Evolutionary conservation across 2,797 vertebrate genomes (phyloP).

Genomic region (Alauda arvensis): DNA sequence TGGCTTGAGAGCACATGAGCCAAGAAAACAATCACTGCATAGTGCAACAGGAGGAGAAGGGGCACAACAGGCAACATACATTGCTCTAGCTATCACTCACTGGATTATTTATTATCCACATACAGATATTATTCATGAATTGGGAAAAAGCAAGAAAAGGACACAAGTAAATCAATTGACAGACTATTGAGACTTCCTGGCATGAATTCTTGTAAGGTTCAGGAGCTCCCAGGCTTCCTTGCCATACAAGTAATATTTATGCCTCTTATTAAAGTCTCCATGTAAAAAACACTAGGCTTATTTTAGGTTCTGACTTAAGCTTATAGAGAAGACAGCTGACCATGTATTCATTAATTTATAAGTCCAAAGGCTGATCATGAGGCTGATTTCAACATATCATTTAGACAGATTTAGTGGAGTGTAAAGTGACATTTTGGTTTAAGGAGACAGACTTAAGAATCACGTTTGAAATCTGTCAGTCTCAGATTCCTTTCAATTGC

Average conservation of each 20-base stretch:
- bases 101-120: conserved; percentile 33
- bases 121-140: conserved; percentile 40
- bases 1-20: conserved; percentile 12
- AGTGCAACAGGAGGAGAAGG: neutral
- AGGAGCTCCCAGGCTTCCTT: neutral
- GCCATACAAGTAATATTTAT: neutral
- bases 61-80: neutral
- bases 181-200: neutral
- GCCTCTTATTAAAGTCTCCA: neutral
- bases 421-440: neutral
- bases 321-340: neutral
- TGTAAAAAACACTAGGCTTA: conserved; percentile 17
- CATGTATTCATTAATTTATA: conserved; percentile 6
- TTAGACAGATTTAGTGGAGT: neutral
- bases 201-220: neutral
- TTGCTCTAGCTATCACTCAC: neutral
- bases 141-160: conserved; percentile 32
- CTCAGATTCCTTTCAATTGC: neutral
- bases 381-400: neutral
- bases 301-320: conserved; percentile 12
- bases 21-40: conserved; percentile 19
- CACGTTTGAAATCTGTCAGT: neutral
- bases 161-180: conserved; percentile 43
- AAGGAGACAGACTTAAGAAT: neutral
- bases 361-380: neutral